A percentile compares a stretch with the other conserved stretches of the same genome.
Conservation (phyloP, 2,888 invertebrate species). For the Pristionchus fissidentatus region DNA sequence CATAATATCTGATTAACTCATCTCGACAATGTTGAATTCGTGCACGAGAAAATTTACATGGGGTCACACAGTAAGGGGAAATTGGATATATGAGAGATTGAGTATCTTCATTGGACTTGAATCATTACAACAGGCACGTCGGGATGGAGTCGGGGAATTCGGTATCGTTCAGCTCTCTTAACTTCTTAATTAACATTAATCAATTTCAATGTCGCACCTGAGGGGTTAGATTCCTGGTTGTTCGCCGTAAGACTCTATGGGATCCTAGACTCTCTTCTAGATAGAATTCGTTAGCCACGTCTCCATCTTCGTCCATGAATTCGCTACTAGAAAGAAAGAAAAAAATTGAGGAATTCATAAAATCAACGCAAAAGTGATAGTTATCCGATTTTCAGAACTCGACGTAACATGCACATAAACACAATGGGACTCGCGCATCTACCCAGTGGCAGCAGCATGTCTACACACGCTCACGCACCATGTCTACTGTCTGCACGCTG, state of each 20-base stretch:
- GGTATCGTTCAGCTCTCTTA: conserved; percentile 30
- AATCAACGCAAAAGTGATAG: too few species aligned
- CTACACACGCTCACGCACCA: too few species aligned
- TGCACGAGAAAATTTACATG: too few species aligned
- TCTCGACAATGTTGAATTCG: neutral
- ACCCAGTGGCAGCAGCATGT: too few species aligned
- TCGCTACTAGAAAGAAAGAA: conserved; percentile 77
- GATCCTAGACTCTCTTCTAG: conserved; percentile 74
- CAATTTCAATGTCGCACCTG: conserved; percentile 9
- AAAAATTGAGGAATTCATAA: neutral
- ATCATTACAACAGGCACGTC: conserved; percentile 41
- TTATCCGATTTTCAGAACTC: too few species aligned
- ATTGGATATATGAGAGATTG: neutral
- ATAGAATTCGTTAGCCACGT: conserved; percentile 80
- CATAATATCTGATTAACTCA: neutral
- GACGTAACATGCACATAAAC: too few species aligned
- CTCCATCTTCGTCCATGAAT: conserved; percentile 80
- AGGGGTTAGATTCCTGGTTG: conserved; percentile 28
- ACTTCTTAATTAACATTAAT: neutral
- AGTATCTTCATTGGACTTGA: conserved; percentile 40
- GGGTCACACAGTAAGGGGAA: conserved; percentile 5
- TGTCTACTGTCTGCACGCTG: too few species aligned
- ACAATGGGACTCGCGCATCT: too few species aligned
- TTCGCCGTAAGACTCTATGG: neutral
- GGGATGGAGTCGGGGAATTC: conserved; percentile 6